A percentile compares a stretch with the other conserved stretches of the same genome.
Evolutionary conservation across 2,888 invertebrate genomes (phyloP).

Genomic region (Acanthosepion esculentum): DNA sequence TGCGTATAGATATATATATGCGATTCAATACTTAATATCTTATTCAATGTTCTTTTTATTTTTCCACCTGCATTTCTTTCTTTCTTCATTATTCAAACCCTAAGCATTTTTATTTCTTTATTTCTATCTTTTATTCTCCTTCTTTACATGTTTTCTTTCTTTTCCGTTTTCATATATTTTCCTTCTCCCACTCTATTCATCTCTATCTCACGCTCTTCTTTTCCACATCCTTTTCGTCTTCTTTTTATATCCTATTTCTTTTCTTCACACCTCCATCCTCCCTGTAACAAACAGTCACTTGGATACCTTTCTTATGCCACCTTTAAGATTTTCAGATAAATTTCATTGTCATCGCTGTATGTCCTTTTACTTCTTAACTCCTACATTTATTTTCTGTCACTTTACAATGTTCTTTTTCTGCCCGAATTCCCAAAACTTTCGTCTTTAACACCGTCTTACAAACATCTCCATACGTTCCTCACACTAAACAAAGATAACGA

Average conservation of each 20-base stretch:
- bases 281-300: not conserved
- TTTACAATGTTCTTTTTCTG: not conserved
- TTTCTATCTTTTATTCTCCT: not conserved
- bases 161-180: not conserved
- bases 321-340: not conserved
- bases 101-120: not conserved
- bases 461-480: not conserved
- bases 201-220: not conserved
- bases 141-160: not conserved
- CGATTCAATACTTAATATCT: too few species aligned
- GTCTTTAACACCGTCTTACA: not conserved
- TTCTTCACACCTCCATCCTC: not conserved
- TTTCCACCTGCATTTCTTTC: too few species aligned
- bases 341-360: not conserved
- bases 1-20: too few species aligned
- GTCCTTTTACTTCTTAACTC: not conserved
- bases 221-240: not conserved
- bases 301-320: not conserved
- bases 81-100: too few species aligned
- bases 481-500: slow-evolving; percentile 5
- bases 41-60: too few species aligned
- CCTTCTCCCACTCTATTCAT: not conserved
- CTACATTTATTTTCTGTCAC: not conserved
- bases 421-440: not conserved
- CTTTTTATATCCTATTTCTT: not conserved